Evolutionary conservation across 1,140 invertebrate species (phyloP), one percentile per base, ranked within the genome.

Genomic region (Drosophila orosa): DNA sequence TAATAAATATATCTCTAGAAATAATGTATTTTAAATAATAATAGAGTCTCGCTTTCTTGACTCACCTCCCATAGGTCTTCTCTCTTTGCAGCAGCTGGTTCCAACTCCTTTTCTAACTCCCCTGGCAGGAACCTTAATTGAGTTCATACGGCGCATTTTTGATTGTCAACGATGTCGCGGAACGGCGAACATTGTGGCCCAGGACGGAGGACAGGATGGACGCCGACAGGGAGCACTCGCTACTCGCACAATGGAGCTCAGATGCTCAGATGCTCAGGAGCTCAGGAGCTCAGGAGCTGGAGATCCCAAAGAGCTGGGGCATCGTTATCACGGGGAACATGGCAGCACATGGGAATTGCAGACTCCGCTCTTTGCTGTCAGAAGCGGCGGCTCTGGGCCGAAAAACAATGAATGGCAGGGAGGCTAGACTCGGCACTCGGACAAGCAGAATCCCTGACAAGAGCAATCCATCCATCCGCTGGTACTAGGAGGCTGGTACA

Each of bases 241-340:
- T 6, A 65, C 55, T 77, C 56, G 33, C 44, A 45, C 59, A 62
- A 60, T 47, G 58, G 54, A 60, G 55, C 54, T 42, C 45, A 4
- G 27, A 17, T 24, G 56, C 61, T 12, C n/a, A n/a, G n/a, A n/a
- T n/a, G n/a, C n/a, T n/a, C n/a, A n/a, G n/a, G n/a, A n/a, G n/a
- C n/a, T n/a, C n/a, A n/a, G 58, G 54, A 60, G 55, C 54, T 42
- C 45, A 4, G 27, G 25, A 31, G 56, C 61, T 12, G 37, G 40
- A 42, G 39, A 12, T 50, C n/a, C 25, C 47, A 13, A 15, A 33
- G 52, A 55, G 52, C 52, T 39, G 52, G 48, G 27, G 60, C 83
- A 89, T 89, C 84, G 84, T 89, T 89, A 89, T 89, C 84, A 89
- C 80, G 80, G 68, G 73, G 66, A 71, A 89, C 84, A 89, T 89